Conservation (phyloP, 2,888 invertebrate species). For the Cordilura impudica region DNA sequence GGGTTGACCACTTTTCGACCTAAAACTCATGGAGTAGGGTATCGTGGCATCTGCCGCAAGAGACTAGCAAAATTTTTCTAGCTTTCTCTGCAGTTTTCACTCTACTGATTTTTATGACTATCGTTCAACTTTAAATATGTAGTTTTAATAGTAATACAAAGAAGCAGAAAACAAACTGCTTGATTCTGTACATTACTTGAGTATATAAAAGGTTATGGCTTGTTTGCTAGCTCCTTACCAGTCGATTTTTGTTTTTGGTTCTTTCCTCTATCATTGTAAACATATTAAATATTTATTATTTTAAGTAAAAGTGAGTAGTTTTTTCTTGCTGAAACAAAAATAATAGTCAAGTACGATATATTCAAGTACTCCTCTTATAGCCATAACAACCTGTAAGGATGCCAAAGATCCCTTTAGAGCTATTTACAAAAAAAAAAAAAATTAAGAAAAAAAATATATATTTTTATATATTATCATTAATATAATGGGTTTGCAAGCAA, state of each 20-base stretch:
- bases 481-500: background rate
- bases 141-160: constrained; percentile 8
- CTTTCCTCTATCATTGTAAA: background rate
- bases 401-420: background rate
- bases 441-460: background rate
- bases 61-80: too few species aligned
- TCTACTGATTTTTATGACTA: constrained; percentile 33
- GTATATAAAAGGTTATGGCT: constrained; percentile 29
- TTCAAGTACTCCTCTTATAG: background rate
- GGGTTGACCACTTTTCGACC: too few species aligned
- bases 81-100: too few species aligned
- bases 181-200: background rate
- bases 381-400: background rate
- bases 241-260: background rate
- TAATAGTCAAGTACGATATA: background rate
- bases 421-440: background rate
- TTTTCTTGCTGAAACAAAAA: constrained; percentile 9
- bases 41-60: too few species aligned
- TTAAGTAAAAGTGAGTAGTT: background rate
- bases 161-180: background rate
- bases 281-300: constrained; percentile 47
- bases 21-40: too few species aligned
- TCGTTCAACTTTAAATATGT: constrained; percentile 35
- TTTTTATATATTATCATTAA: background rate
- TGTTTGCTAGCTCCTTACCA: background rate